Conservation (phyloP, 2,888 invertebrate genomes). For the Uropetala carovei region DNA sequence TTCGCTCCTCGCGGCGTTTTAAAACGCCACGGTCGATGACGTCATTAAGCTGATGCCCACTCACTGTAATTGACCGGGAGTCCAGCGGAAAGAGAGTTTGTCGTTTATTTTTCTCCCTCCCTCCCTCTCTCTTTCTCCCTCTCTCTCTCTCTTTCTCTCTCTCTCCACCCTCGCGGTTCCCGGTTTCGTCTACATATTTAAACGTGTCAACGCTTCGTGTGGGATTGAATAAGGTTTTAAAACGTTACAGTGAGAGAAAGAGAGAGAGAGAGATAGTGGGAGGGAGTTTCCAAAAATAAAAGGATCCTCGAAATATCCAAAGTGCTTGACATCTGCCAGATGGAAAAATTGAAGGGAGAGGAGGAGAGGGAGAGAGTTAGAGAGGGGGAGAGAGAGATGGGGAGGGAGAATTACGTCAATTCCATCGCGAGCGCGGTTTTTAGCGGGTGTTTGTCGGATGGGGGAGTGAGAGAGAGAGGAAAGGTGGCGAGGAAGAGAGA, state of each 20-base stretch:
- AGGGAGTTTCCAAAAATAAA: neutral
- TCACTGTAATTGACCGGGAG: slow-evolving; percentile 11
- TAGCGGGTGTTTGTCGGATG: neutral
- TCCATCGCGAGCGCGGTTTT: neutral
- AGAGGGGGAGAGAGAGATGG: neutral
- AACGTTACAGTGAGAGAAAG: too few species aligned
- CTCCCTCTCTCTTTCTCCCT: neutral
- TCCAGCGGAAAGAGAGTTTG: slow-evolving; percentile 20
- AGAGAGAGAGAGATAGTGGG: too few species aligned
- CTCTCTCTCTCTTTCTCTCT: neutral
- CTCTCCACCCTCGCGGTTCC: neutral
- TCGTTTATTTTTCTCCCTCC: neutral
- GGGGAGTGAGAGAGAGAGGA: too few species aligned
- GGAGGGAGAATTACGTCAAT: neutral
- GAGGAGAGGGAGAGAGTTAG: neutral
- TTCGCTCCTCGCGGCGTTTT: neutral
- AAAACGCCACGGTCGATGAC: slow-evolving; percentile 22
- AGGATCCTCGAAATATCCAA: neutral
- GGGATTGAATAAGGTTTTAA: slow-evolving; percentile 29
- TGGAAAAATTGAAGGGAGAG: neutral
- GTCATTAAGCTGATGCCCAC: slow-evolving; percentile 29
- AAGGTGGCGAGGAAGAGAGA: neutral
- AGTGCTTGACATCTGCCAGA: slow-evolving; percentile 21
- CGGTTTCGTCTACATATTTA: neutral
- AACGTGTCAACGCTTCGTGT: slow-evolving; percentile 21